A percentile compares a stretch with the other conserved stretches of the same genome.
phyloP scores from a whole-genome alignment of 2,797 vertebrate genomes.

The Pangasius djambal region DNA sequence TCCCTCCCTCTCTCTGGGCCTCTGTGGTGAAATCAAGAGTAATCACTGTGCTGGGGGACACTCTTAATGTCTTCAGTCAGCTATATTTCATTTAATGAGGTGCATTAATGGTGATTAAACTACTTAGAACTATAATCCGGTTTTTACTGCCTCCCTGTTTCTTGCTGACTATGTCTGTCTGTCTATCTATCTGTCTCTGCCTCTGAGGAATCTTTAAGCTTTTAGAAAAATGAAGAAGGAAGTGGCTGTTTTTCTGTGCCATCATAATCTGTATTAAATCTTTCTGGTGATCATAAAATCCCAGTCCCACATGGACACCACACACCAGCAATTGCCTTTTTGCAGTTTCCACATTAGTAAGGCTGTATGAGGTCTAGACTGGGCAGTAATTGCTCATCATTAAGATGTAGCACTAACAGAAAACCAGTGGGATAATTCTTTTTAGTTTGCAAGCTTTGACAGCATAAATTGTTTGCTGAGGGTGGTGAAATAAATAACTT shows the following conservation, averaged over 20 bases:
- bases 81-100: conserved; percentile 83
- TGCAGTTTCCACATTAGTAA: conserved; percentile 33
- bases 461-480: conserved; percentile 23
- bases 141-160: conserved; percentile 75
- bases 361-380: conserved; percentile 44
- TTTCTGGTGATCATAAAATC: conserved; percentile 35
- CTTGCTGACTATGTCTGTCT: conserved; percentile 29
- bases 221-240: conserved; percentile 27
- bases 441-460: conserved; percentile 31
- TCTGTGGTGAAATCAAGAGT: conserved; percentile 82
- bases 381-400: conserved; percentile 33
- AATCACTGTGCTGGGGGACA: conserved; percentile 74
- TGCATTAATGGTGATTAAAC: conserved; percentile 83
- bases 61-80: conserved; percentile 79
- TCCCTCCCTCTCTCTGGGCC: conserved; percentile 51
- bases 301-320: conserved; percentile 33
- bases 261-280: conserved; percentile 47
- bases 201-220: conserved; percentile 32
- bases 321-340: conserved; percentile 15
- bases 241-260: conserved; percentile 18
- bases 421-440: conserved; percentile 26
- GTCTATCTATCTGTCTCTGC: conserved; percentile 15
- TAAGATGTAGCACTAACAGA: conserved; percentile 33
- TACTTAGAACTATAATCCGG: conserved; percentile 81
- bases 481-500: conserved; percentile 23